phyloP scores from a whole-genome alignment of 2,113 vertebrate genomes.

The Benitochromis conjunctus region DNA sequence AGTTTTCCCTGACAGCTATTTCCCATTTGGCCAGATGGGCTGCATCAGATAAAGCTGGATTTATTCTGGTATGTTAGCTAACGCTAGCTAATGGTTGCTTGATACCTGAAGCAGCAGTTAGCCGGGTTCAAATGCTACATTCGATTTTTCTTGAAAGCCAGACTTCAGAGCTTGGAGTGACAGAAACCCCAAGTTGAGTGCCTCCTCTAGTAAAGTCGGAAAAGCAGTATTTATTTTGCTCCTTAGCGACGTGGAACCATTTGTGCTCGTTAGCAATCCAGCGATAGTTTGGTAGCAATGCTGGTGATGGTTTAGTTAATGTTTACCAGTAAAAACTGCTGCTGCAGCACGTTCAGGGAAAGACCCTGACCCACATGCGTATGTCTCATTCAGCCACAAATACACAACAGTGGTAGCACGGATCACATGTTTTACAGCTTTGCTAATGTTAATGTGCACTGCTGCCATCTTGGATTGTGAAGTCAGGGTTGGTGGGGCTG shows the following conservation, averaged over 20 bases:
- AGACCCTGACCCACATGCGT: accelerated
- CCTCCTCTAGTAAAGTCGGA: not conserved
- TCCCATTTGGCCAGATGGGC: not conserved
- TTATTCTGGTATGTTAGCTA: not conserved
- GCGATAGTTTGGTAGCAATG: accelerated
- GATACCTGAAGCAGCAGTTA: not conserved
- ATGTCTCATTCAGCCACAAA: not conserved
- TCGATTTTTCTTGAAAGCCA: not conserved
- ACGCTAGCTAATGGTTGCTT: not conserved
- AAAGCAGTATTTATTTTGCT: not conserved
- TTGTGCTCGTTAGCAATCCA: not conserved
- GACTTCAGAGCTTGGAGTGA: not conserved
- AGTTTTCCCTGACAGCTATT: not conserved
- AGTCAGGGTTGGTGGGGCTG: not conserved
- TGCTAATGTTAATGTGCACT: not conserved
- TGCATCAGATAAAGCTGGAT: not conserved
- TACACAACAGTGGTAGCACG: not conserved
- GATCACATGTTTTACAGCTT: not conserved
- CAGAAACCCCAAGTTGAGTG: not conserved
- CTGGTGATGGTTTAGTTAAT: not conserved
- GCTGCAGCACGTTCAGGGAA: not conserved
- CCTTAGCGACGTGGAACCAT: accelerated
- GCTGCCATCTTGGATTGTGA: not conserved
- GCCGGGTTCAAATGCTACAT: not conserved
- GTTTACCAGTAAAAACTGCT: not conserved